Evolutionary conservation across 2,888 invertebrate species (phyloP).

Genomic region (Philopedon plagiatum): DNA sequence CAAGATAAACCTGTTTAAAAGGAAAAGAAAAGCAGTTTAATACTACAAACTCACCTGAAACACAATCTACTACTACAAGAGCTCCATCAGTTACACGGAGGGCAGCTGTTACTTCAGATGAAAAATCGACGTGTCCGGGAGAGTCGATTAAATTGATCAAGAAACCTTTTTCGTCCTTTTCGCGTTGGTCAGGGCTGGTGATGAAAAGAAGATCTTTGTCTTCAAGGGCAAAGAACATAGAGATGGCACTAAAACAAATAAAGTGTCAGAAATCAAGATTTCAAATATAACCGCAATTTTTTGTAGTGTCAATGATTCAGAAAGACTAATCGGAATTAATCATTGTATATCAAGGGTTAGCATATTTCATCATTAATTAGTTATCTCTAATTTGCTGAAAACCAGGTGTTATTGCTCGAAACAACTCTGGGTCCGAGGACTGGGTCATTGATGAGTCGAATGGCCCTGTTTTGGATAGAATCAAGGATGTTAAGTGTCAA

Average conservation of each 20-base stretch:
- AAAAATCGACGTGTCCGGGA: conserved; percentile 99
- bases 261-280: neutral
- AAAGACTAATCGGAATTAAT: conserved; percentile 49
- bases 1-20: too few species aligned
- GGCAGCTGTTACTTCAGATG: conserved; percentile 99
- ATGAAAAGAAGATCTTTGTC: conserved; percentile 96
- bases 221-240: conserved; percentile 98
- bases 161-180: conserved; percentile 94
- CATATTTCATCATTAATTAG: conserved; percentile 43
- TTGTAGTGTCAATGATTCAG: conserved; percentile 18
- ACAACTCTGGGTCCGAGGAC: too few species aligned
- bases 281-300: neutral
- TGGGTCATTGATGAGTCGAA: too few species aligned
- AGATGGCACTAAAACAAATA: conserved; percentile 86
- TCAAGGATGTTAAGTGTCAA: too few species aligned
- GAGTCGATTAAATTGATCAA: conserved; percentile 99
- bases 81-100: conserved; percentile 99
- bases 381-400: neutral
- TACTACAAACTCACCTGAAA: conserved; percentile 87
- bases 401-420: too few species aligned
- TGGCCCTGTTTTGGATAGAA: too few species aligned
- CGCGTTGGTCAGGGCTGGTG: conserved; percentile 90
- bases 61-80: conserved; percentile 99
- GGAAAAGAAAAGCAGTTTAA: too few species aligned
- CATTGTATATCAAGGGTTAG: conserved; percentile 47